Evolutionary conservation across 2,888 invertebrate genomes (phyloP), one percentile per base, ranked within the genome.

Genomic region (Lasioglossum calceatum): DNA sequence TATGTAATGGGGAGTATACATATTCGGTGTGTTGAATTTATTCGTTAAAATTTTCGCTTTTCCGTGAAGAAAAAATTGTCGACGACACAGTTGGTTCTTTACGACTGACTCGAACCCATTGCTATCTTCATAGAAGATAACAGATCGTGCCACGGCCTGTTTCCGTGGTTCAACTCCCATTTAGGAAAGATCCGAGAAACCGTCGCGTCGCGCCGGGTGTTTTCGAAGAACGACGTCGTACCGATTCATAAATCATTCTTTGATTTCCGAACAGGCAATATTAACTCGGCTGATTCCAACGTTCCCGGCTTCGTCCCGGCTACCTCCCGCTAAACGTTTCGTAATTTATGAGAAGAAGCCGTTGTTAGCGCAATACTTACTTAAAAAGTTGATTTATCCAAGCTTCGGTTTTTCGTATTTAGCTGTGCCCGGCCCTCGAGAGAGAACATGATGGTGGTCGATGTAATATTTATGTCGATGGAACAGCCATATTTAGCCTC

Each of bases 231-330:
- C 64, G 54, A 58, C 74, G 42, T 23, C 39, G 12, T 12, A 10
- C 42, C 82, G 64, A 75, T 78, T 71, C 86, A 86, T 90, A 90
- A 89, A 90, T 90, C 86, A 86, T 82, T 42, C 42, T 76, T 83
- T 64, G 76, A 88, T 89, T 86, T 89, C 84, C 44, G 80, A 76
- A 87, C 71, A 71, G 39, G 50, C 67, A 70, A 67, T 78, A 80
- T 83, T 87, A 87, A 74, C 32, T 44, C 54, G 44, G n/a, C 42
- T 71, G 84, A 89, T 86, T 81, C 77, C 72, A 32, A 32, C 32
- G 16, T 42, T 54, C 64, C n/a, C 14, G 50, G 39, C 32, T 39
- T 61, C 74, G 42, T 42, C 42, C 42, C 8, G 64, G 4, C n/a
- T 36, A 19, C 36, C 54, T 47, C 23, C 75, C 32, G 64, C 75